Evolutionary conservation across 2,797 vertebrate genomes (phyloP), one percentile per base, ranked within the genome.

Genomic region (Enoplosus armatus): DNA sequence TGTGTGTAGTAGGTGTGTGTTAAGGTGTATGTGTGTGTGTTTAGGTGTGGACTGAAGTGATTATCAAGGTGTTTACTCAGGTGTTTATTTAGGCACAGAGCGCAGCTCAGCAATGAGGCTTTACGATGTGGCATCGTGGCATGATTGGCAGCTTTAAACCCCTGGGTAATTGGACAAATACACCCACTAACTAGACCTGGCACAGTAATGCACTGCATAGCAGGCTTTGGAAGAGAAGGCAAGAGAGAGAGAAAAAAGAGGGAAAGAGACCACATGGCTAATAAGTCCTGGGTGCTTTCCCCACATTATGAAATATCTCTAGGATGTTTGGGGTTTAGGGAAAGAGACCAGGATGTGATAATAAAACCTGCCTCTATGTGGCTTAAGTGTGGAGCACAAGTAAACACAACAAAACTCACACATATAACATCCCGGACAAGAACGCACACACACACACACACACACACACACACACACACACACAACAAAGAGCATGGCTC

Each of bases 1-100:
- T 85, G 80, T 88, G 88, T 85, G 77, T 83, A 75, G 59, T 70
- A 60, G 48, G 54, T 85, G 85, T 58, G 75, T 80, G 76, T 77
- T 73, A 74, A 62, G 51, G 61, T 90, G 80, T 65, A 79, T 67
- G 76, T 85, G 80, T 85, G 79, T 85, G 79, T 62, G 85, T 89
- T 83, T 81, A 88, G 72, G 79, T 91, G 89, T 85, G 87, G 90
- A 90, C 84, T 77, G 77, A 85, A 91, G 90, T 79, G 86, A 91
- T 93, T 93, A 92, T 87, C 85, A 89, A 86, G 84, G 92, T 93
- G 90, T 94, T 93, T 93, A 92, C 91, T 89, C 90, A 90, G 89
- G 89, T 93, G 92, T 94, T 94, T 92, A 93, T 92, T 93, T 92
- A 90, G 89, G 88, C 89, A 67, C 74, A 31, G 78, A 82, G 85